A percentile compares a stretch with the other conserved stretches of the same genome.
phyloP scores from a whole-genome alignment of 2,888 invertebrate genomes.

The Orthonevra nobilis region DNA sequence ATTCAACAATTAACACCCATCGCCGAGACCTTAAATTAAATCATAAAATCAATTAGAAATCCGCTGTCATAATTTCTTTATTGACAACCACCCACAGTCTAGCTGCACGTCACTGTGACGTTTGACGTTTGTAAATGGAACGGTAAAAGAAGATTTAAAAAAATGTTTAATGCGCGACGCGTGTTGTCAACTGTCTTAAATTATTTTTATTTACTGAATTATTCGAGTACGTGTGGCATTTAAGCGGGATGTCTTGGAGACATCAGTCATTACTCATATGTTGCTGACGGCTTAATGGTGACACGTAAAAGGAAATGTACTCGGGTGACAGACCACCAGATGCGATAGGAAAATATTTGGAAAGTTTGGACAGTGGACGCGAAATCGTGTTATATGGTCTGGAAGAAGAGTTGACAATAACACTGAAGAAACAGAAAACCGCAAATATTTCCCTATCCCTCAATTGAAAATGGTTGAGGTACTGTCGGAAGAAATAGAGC shows the following conservation, averaged over 20 bases:
- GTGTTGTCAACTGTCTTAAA: too few relatives aligned
- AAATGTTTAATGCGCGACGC: conserved; percentile 14
- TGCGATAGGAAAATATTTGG: neutral
- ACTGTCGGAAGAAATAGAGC: too few relatives aligned
- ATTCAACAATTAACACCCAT: conserved; percentile 27
- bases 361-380: too few relatives aligned
- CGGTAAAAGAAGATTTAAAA: conserved; percentile 22
- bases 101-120: conserved; percentile 23
- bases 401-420: too few relatives aligned
- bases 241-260: neutral
- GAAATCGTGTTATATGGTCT: too few relatives aligned
- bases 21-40: neutral
- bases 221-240: conserved; percentile 1
- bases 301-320: neutral
- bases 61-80: conserved; percentile 1
- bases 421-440: too few relatives aligned
- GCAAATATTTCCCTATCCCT: too few relatives aligned
- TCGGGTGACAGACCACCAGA: neutral
- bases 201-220: neutral
- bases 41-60: conserved; percentile 28
- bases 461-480: too few relatives aligned
- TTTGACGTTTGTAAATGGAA: conserved; percentile 38
- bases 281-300: neutral
- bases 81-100: conserved; percentile 39
- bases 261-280: neutral